Base-by-base conservation (phyloP, 2,113 vertebrate species). In the Perca flavescens region DNA sequence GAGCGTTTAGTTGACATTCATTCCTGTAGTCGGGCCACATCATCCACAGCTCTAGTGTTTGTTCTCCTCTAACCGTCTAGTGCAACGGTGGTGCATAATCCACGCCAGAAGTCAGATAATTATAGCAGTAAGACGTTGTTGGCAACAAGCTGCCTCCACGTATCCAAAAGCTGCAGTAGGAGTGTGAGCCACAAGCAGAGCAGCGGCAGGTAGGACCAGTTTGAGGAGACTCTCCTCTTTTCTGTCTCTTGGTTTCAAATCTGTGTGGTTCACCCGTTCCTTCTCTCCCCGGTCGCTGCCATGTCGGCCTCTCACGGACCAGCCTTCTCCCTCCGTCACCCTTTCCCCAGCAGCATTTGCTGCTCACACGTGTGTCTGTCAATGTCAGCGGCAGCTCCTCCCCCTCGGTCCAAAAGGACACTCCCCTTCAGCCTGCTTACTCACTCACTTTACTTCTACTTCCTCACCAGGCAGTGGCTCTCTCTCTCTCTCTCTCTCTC, bases 1-100 rank as follows among this genome's bases (percentile, higher is more conserved):
- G 96, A 89, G 96, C 94, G 79, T 96, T 96, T 87, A 98, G 96
- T n/a, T 92, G 87, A 77, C 95, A 79, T 82, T 96, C 94, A 62
- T 94, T 94, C 94, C 94, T 92, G 92, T 94, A 93, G 73, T 93
- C 89, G 0, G 93, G 91, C 95, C 96, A 95, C 96, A 96, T 96
- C 56, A 49, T 57, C 34, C 67, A 10, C 50, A 22, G 50, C 50
- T 36, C 53, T 15, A 31, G 5, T 6, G 52, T n/a, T 17, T 64
- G 17, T 3, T 13, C 31, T 16, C 43, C 64, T 25, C 43, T 17
- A 8, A 19, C 84, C 88, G 28, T 28, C 28, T 28, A 28, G 2
- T 28, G 28, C 28, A 50, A 12, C 15, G 7, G n/a, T 2, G 7
- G n/a, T 2, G n/a, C 75, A 86, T 80, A 90, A 82, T 90, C 91